Percentiles rank a stretch among this genome's conserved stretches.
Conservation (phyloP, 2,113 vertebrate genomes). For the Bubo bubo region DNA sequence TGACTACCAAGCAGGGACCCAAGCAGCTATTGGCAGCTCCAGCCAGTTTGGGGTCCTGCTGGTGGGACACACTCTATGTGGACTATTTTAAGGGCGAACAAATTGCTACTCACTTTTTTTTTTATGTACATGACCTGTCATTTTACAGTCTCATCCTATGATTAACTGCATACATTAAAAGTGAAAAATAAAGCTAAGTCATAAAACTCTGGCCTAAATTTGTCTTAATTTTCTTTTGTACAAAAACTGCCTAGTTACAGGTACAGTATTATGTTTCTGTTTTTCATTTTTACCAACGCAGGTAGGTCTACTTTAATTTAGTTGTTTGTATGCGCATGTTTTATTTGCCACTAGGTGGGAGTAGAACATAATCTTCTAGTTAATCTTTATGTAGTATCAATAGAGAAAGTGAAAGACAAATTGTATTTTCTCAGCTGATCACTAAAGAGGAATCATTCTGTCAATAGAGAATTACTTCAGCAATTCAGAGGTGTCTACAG, state of each 20-base stretch:
- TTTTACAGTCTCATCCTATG: neutral
- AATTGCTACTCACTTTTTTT: neutral
- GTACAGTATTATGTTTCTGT: neutral
- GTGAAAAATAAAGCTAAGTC: neutral
- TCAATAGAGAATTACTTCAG: neutral
- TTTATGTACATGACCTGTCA: neutral
- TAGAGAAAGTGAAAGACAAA: neutral
- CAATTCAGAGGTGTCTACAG: neutral
- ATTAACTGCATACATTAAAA: neutral
- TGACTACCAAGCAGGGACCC: neutral
- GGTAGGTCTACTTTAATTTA: neutral
- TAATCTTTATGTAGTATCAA: neutral
- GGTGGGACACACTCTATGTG: neutral
- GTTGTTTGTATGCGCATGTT: neutral
- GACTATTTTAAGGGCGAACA: neutral
- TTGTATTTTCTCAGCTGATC: neutral
- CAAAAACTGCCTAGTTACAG: neutral
- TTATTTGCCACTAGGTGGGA: constrained; percentile 66
- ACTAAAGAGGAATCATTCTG: neutral
- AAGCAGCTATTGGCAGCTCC: neutral
- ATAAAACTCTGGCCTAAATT: neutral
- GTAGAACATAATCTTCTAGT: constrained; percentile 20
- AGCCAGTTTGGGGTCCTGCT: neutral
- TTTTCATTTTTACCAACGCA: neutral
- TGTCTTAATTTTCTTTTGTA: neutral